Conservation (phyloP, 2,888 invertebrate species). For the Phalera bucephala region DNA sequence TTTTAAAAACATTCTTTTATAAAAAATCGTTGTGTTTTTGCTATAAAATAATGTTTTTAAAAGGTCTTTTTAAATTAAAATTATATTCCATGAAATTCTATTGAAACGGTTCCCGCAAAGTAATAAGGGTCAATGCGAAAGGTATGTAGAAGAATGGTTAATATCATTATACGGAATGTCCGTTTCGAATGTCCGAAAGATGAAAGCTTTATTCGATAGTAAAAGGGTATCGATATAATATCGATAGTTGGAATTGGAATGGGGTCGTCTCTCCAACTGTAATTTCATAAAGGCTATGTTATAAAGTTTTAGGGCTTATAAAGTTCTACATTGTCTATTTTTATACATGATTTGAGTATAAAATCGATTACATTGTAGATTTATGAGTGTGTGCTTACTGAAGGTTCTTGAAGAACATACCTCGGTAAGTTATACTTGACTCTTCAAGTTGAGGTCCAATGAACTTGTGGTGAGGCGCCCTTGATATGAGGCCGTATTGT, state of each 20-base stretch:
- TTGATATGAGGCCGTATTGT: too few relatives aligned
- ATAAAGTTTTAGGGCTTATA: constrained; percentile 9
- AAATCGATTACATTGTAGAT: too few relatives aligned
- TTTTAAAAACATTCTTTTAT: too few relatives aligned
- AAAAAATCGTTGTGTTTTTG: too few relatives aligned
- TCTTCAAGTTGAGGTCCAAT: too few relatives aligned
- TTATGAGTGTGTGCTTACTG: too few relatives aligned
- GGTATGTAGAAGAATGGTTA: constrained; percentile 40
- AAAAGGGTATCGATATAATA: constrained; percentile 65
- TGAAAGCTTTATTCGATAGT: constrained; percentile 69
- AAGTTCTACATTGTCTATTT: neutral
- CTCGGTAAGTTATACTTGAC: too few relatives aligned
- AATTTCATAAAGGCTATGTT: constrained; percentile 22
- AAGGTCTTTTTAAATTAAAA: too few relatives aligned
- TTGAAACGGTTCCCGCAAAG: constrained; percentile 18
- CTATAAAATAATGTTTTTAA: too few relatives aligned
- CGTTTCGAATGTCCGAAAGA: constrained; percentile 53
- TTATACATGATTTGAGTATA: too few relatives aligned
- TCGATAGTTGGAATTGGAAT: constrained; percentile 59
- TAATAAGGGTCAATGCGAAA: constrained; percentile 21
- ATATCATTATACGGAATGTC: constrained; percentile 61
- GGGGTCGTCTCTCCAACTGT: constrained; percentile 40
- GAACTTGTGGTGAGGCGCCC: too few relatives aligned
- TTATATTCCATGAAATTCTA: constrained; percentile 13
- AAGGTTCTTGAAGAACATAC: too few relatives aligned